phyloP scores from a whole-genome alignment of 2,888 invertebrate species.

The Stegophylla sp. region DNA sequence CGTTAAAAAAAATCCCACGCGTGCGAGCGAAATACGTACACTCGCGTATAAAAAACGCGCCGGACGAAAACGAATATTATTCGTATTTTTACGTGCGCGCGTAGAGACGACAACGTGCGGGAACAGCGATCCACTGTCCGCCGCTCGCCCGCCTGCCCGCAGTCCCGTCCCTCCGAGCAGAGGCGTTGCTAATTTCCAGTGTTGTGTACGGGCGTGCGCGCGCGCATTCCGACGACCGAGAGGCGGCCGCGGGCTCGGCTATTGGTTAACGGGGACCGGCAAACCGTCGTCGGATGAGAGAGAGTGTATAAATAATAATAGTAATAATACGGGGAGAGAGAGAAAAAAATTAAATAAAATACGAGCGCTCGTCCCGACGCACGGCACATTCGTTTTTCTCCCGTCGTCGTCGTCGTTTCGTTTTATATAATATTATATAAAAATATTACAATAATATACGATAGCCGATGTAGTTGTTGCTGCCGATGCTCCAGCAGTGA shows the following conservation, averaged over 20 bases:
- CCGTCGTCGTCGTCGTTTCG: neutral
- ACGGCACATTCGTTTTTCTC: constrained; percentile 4
- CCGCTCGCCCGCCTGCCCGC: neutral
- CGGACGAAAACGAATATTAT: no score
- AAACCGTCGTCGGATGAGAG: constrained; percentile 54
- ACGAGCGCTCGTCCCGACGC: neutral
- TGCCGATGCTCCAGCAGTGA: neutral
- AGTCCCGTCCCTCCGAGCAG: neutral
- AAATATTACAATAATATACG: no score
- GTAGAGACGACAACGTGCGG: neutral
- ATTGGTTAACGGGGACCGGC: constrained; percentile 57
- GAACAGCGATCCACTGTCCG: constrained; percentile 8
- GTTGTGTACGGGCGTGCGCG: constrained; percentile 36
- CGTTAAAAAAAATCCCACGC: no score
- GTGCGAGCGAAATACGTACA: no score
- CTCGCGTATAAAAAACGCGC: no score
- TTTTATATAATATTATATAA: no score
- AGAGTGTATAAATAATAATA: neutral
- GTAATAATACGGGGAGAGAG: neutral
- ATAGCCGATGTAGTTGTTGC: neutral
- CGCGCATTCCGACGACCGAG: constrained; percentile 43
- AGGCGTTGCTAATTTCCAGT: constrained; percentile 57
- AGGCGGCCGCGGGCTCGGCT: constrained; percentile 51
- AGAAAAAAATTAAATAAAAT: constrained; percentile 2
- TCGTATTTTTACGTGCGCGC: neutral